Conservation (phyloP, 2,888 invertebrate species). For the Hypomecis atomaria region DNA sequence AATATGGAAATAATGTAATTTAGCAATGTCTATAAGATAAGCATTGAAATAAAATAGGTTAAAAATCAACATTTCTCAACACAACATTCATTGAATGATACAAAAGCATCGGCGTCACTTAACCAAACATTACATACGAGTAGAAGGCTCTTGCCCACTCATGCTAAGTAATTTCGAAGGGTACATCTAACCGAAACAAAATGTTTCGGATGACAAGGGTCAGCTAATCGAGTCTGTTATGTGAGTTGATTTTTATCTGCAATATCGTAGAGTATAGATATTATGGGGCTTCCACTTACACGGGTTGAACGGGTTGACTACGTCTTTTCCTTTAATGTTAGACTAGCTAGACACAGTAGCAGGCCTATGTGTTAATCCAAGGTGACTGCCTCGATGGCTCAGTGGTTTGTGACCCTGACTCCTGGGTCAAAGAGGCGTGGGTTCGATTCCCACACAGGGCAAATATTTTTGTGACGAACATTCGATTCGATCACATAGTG, state of each 20-base stretch:
- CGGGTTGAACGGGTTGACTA: no score
- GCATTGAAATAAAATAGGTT: not conserved
- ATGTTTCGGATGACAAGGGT: slow-evolving; percentile 28
- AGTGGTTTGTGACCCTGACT: no score
- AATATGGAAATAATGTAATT: no score
- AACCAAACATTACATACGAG: slow-evolving; percentile 8
- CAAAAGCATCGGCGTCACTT: slow-evolving; percentile 9
- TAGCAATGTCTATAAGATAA: not conserved
- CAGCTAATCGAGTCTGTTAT: slow-evolving; percentile 27
- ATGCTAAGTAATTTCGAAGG: slow-evolving; percentile 25
- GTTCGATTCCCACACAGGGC: no score
- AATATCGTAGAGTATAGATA: slow-evolving; percentile 1
- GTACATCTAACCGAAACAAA: slow-evolving; percentile 31
- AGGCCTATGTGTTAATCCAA: no score
- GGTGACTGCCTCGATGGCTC: no score
- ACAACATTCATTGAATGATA: slow-evolving; percentile 1
- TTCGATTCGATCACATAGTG: no score
- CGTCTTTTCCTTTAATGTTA: no score
- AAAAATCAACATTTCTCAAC: not conserved
- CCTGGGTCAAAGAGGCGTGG: no score
- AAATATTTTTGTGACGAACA: no score
- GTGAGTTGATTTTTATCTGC: slow-evolving; percentile 22
- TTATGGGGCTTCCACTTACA: no score
- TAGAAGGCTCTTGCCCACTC: slow-evolving; percentile 22
- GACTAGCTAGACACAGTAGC: no score